phyloP scores from a whole-genome alignment of 2,888 invertebrate genomes.

The Trisateles emortualis region DNA sequence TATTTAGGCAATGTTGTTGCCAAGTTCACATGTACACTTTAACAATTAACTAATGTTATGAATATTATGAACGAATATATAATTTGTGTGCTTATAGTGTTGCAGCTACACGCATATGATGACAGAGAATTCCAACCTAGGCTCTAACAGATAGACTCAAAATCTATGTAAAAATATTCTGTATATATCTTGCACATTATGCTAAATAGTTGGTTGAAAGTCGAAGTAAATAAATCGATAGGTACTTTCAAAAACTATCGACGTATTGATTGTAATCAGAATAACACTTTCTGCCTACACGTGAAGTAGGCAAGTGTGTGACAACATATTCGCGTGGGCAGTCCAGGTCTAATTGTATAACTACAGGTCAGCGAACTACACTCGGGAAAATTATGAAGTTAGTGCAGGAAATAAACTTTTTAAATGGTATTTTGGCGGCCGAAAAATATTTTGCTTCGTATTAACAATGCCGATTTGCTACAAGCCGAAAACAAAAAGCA shows the following conservation, averaged over 20 bases:
- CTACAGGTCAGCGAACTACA: constrained; percentile 46
- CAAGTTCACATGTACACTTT: constrained; percentile 30
- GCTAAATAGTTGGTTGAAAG: constrained; percentile 3
- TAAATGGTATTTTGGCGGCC: not conserved
- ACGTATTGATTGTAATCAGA: constrained; percentile 13
- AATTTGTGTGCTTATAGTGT: not conserved
- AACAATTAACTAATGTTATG: constrained; percentile 9
- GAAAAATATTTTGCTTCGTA: not conserved
- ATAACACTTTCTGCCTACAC: constrained; percentile 2
- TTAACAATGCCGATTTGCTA: not conserved
- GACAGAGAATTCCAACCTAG: not conserved
- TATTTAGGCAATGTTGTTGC: constrained; percentile 43
- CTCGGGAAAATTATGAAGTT: constrained; percentile 19
- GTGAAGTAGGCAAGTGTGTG: constrained; percentile 6
- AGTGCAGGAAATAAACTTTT: constrained; percentile 9
- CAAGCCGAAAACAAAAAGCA: constrained; percentile 5
- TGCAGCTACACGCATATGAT: not conserved
- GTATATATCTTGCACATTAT: not conserved
- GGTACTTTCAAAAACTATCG: constrained; percentile 13
- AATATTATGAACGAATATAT: constrained; percentile 7
- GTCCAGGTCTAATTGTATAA: constrained; percentile 36
- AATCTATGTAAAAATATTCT: constrained; percentile 11
- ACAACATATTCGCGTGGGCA: constrained; percentile 19
- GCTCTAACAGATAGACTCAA: not conserved
- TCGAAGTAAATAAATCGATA: constrained; percentile 6